Base-by-base conservation (phyloP, 2,113 vertebrate genomes). In the Sylvicapra grimmia region DNA sequence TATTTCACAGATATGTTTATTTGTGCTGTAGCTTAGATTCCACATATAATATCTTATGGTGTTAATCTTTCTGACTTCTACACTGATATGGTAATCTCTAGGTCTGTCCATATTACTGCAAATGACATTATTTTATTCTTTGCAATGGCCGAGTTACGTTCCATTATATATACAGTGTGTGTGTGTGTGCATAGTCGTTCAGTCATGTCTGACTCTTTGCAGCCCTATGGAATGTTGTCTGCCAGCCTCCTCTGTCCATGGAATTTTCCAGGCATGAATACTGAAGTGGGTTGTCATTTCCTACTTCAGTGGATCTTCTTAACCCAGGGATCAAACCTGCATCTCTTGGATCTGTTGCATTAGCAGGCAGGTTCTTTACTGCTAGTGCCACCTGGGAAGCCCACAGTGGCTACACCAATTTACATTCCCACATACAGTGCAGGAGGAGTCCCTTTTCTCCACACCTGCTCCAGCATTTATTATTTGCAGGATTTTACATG, bases 71-170 rank as follows among this genome's bases (percentile, higher is more conserved):
- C 72, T 77, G 72, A 77, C 23, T 44, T 77, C 23, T 44, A 44
- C 12, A 44, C 40, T 2, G 36, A 27, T 77, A 44, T 44, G 12
- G 40, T 15, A 77, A 77, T 77, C 12, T 77, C 40, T 44, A 27
- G 3, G 72, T 40, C 72, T 75, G 23, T 77, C 23, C 72, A 77
- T 44, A 14, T 15, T 44, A 23, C 40, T 77, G 72, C 40, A 77
- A 44, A 77, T 77, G 40, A 77, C 40, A 44, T 44, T 77, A 77
- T 44, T 27, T 77, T 77, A 63, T 33, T 33, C 29, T 59, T 59
- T 72, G 1, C 6, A 72, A 40, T 12, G 21, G 19, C 18, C 0
- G 1, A 72, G n/a, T 72, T 12, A 72, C 0, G 1, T 21, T 72
- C 68, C n/a, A 72, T 31, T 63, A 63, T 13, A 63, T 33, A 33